Evolutionary conservation across 2,113 vertebrate genomes (phyloP).

Genomic region (Laterallus jamaicensis): DNA sequence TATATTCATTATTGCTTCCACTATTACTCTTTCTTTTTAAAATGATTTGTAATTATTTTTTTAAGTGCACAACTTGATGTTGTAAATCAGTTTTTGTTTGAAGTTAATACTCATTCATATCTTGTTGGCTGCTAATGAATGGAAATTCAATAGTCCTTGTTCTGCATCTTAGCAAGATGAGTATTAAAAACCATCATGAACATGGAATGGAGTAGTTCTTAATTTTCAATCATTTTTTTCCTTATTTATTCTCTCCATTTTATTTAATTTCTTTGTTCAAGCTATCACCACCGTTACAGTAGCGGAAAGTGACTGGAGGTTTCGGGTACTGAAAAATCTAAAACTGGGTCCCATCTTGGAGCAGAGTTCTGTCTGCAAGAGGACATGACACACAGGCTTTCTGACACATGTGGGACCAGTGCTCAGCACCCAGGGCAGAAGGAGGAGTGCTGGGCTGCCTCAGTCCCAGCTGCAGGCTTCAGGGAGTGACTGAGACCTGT

Average conservation of each 20-base stretch:
- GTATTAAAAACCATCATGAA: slow-evolving; percentile 75
- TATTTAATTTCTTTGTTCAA: slow-evolving; percentile 13
- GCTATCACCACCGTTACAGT: neutral
- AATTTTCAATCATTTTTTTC: slow-evolving; percentile 41
- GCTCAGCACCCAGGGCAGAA: rapidly evolving
- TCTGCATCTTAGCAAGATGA: slow-evolving; percentile 74
- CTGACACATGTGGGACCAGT: rapidly evolving
- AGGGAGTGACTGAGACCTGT: neutral
- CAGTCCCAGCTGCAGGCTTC: neutral
- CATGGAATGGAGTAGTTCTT: slow-evolving; percentile 63
- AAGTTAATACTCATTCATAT: slow-evolving; percentile 73
- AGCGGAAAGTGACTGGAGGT: neutral
- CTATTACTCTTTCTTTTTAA: slow-evolving; percentile 69
- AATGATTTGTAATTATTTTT: slow-evolving; percentile 77
- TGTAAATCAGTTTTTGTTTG: slow-evolving; percentile 68
- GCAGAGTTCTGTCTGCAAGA: neutral
- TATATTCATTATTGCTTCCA: slow-evolving; percentile 67
- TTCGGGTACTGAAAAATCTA: neutral
- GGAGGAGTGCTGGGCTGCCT: neutral
- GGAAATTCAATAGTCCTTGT: slow-evolving; percentile 72
- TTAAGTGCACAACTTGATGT: slow-evolving; percentile 69
- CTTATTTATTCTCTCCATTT: slow-evolving; percentile 34
- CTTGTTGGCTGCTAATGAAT: slow-evolving; percentile 73
- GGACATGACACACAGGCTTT: rapidly evolving
- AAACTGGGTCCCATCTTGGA: neutral